Evolutionary conservation across 2,888 invertebrate species (phyloP).

Genomic region (Rhogogaster chlorosoma): DNA sequence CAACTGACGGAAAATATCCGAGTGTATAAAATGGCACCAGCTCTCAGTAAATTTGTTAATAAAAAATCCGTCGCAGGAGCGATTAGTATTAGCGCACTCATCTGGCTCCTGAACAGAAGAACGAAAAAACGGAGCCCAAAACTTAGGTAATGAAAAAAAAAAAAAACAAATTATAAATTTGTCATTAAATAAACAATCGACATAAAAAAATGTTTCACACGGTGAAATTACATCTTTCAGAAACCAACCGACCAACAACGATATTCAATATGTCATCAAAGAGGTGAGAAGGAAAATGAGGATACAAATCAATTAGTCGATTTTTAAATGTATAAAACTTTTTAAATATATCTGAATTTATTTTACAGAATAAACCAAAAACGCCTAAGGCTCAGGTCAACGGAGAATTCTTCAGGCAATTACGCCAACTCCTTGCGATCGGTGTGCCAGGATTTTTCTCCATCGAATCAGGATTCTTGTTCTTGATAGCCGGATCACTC

Average conservation of each 20-base stretch:
- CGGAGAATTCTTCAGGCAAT: conserved; percentile 85
- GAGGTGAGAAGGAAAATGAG: conserved; percentile 76
- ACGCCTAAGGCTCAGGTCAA: conserved; percentile 87
- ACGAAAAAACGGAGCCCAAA: conserved; percentile 61
- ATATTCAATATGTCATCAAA: conserved; percentile 89
- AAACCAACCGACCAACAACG: conserved; percentile 83
- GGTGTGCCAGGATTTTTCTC: conserved; percentile 88
- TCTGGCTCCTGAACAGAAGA: conserved; percentile 71
- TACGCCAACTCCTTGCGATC: conserved; percentile 81
- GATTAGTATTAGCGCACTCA: conserved; percentile 80
- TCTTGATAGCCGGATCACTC: conserved; percentile 89
- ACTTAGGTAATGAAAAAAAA: conserved; percentile 55
- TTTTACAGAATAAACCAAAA: conserved; percentile 76
- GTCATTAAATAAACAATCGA: conserved; percentile 38
- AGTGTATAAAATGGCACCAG: conserved; percentile 84
- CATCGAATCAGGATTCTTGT: conserved; percentile 87
- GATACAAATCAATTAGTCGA: not conserved
- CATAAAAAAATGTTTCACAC: not conserved
- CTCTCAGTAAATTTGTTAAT: conserved; percentile 87
- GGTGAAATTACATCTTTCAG: conserved; percentile 72
- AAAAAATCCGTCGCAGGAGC: conserved; percentile 84
- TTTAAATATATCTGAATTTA: no score
- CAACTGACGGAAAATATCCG: not conserved
- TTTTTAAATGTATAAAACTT: no score
- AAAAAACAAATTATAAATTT: not conserved